A percentile compares a stretch with the other conserved stretches of the same genome.
Evolutionary conservation across 2,797 vertebrate species (phyloP).

Genomic region (Cephalopachus bancanus): DNA sequence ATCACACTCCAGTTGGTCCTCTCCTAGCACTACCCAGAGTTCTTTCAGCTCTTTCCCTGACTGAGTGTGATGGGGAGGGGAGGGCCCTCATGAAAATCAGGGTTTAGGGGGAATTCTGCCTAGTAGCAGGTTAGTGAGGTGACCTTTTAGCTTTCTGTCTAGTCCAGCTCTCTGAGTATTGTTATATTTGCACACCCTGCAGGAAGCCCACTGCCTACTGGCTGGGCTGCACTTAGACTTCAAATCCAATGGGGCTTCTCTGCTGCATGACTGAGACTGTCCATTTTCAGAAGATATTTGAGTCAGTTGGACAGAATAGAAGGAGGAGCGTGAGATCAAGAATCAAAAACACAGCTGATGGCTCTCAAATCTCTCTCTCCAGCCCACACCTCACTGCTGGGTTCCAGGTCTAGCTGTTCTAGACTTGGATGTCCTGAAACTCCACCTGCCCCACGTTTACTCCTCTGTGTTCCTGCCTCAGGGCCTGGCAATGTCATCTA

Average conservation of each 20-base stretch:
- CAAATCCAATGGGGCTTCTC: not conserved
- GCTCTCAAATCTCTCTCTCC: not conserved
- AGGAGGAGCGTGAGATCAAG: not conserved
- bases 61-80: slow-evolving; percentile 47
- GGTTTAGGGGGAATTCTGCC: slow-evolving; percentile 22
- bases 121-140: not conserved
- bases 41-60: slow-evolving; percentile 69
- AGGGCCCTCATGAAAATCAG: not conserved
- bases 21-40: slow-evolving; percentile 67
- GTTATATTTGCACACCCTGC: not conserved
- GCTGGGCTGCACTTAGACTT: not conserved
- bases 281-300: slow-evolving; percentile 53
- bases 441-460: not conserved
- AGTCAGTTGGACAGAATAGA: not conserved
- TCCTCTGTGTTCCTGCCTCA: slow-evolving; percentile 11
- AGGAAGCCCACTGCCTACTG: slow-evolving; percentile 21
- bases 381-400: not conserved
- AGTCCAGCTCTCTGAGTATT: slow-evolving; percentile 20
- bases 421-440: not conserved
- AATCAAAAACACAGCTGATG: not conserved
- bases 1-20: slow-evolving; percentile 76
- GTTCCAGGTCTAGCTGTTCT: not conserved
- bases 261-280: not conserved
- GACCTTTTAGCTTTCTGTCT: slow-evolving; percentile 6
- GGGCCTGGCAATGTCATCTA: not conserved